These are phyloP conservation scores for Erithacus rubecula DNA, from an alignment of 2,797 vertebrate species.

Conservation along the genomic window DNA sequence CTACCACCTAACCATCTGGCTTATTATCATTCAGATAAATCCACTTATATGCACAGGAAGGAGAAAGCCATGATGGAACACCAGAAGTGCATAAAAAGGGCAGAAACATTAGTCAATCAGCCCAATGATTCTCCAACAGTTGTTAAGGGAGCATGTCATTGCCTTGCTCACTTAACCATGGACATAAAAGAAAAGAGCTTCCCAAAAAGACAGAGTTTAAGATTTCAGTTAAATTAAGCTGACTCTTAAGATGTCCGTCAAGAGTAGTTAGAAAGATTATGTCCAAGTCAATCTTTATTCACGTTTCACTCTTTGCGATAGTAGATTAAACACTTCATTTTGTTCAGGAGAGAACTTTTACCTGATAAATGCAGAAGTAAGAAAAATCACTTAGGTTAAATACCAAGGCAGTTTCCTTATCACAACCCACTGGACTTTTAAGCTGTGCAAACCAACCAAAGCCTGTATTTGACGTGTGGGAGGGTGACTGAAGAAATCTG, in stretches of 20 bases:
- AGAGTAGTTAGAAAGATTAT: slow-evolving; percentile 47
- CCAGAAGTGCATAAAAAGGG: slow-evolving; percentile 45
- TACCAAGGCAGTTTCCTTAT: slow-evolving; percentile 10
- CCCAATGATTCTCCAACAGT: neutral
- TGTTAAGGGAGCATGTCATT: slow-evolving; percentile 48
- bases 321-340: slow-evolving; percentile 43
- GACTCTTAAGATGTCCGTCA: slow-evolving; percentile 46
- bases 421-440: neutral
- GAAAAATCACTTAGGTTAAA: slow-evolving; percentile 2
- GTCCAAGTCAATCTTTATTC: slow-evolving; percentile 60
- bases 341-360: slow-evolving; percentile 13
- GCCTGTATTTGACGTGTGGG: neutral
- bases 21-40: slow-evolving; percentile 58
- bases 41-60: neutral
- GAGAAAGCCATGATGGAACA: slow-evolving; percentile 37
- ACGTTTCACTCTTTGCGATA: slow-evolving; percentile 1
- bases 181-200: slow-evolving; percentile 47
- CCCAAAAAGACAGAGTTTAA: slow-evolving; percentile 43
- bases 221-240: slow-evolving; percentile 56
- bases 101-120: slow-evolving; percentile 52
- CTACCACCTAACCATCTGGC: slow-evolving; percentile 64
- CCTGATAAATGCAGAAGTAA: neutral
- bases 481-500: neutral
- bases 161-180: slow-evolving; percentile 56
- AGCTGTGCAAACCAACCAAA: neutral